Base-by-base conservation (phyloP, 2,797 vertebrate species). In the Lepus oiostolus region DNA sequence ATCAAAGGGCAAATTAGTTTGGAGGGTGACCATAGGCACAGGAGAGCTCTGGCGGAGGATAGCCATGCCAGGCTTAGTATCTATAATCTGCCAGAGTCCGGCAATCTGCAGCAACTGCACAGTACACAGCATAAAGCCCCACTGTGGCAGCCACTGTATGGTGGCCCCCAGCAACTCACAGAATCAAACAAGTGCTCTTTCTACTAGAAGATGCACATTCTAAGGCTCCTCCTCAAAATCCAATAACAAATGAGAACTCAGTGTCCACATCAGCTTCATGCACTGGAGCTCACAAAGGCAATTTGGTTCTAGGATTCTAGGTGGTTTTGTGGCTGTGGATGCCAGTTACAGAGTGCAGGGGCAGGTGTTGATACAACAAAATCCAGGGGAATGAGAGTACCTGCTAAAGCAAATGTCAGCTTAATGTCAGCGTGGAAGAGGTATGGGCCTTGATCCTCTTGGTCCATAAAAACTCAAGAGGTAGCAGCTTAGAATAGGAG, bases 371-470 rank as follows among this genome's bases (percentile, higher is more conserved):
- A 98, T 97, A 96, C 97, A 97, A 96, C n/a, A 84, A 96, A 97
- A 91, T 93, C 75, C 94, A 96, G 65, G n/a, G 17, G 0, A 19
- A 96, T 75, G 54, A 97, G 90, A 96, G 91, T 4, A 88, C 35
- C 17, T 76, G 93, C 90, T 96, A 96, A 97, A 96, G 83, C 58
- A 97, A 97, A 98, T 68, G 96, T 96, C 97, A 98, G 96, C 97
- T 96, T 97, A 93, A 92, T 93, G 90, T 95, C 95, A 96, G 83
- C 12, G 62, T 87, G 65, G 95, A 98, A 97, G 42, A 47, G 42
- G 97, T 93, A 93, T 88, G 32, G 89, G 81, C 84, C 4, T 24
- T 85, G 72, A 0, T 16, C 79, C 75, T 96, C 67, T 24, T 88
- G 2, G 1, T 63, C 75, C 11, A 7, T 68, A 67, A 82, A 26